Base-by-base conservation (phyloP, 2,113 vertebrate genomes). In the Rhinolophus sinicus region DNA sequence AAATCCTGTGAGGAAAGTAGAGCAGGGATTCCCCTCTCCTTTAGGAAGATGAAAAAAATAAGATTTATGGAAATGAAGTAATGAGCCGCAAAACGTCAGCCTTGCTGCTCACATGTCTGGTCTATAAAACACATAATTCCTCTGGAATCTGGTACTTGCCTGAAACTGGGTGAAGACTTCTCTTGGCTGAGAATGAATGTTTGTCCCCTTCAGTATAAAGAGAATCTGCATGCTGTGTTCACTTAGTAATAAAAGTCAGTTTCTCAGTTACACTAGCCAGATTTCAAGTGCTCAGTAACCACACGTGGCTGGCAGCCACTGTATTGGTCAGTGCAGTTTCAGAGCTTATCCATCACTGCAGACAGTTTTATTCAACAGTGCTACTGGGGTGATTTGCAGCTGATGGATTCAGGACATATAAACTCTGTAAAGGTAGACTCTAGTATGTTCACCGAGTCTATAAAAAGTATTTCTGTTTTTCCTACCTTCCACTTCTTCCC, bases 201-300 rank as follows among this genome's bases (percentile, higher is more conserved):
- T 16, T 38, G 7, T 24, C 26, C 22, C 33, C 18, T 64, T 83
- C 3, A 75, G 44, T 77, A 0, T 87, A 44, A 88, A 86, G 52
- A 80, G 24, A 44, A 33, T 24, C 73, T 56, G 38, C 40, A 24
- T 50, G 15, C 22, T 26, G 24, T 10, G 4, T 56, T 16, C n/a
- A 24, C 44, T 93, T 76, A 70, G 60, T 90, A 24, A 40, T 70
- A 19, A 70, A 88, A 94, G 75, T 89, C 65, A 88, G 50, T n/a
- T 69, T 83, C 40, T 93, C 11, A 18, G 30, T 67, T 80, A 69
- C 26, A 30, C 24, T 16, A 19, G 64, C 28, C 75, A 47, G 26
- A 33, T 75, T 92, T 76, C 28, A 67, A 2, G 35, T n/a, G 3
- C 62, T 86, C 10, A 52, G 40, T 18, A 50, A 15, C 52, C 30